These are phyloP conservation scores for Tympanoctomys barrerae DNA, from an alignment of 2,797 vertebrate genomes.

Conservation along the genomic window DNA sequence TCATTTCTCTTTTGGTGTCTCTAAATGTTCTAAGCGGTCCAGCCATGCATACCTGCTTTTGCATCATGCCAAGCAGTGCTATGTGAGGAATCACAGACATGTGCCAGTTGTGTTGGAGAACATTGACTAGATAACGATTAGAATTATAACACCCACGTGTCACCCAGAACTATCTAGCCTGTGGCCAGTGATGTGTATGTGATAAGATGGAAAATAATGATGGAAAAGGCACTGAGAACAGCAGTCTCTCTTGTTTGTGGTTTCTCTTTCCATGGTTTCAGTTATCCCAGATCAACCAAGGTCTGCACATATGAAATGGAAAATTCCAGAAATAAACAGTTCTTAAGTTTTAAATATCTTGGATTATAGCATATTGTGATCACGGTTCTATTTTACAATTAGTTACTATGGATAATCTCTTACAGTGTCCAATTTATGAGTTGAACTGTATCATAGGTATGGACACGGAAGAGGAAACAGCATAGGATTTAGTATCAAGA, in stretches of 20 bases:
- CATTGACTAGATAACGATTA: neutral
- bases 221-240: neutral
- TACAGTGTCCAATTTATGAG: neutral
- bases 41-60: neutral
- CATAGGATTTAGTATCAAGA: neutral
- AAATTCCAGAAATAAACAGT: neutral
- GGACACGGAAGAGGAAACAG: neutral
- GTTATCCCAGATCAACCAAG: neutral
- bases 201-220: neutral
- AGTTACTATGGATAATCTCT: neutral
- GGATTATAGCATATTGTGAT: neutral
- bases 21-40: neutral
- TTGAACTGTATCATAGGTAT: neutral
- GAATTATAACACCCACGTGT: neutral
- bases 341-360: neutral
- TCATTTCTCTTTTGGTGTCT: neutral
- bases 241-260: neutral
- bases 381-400: neutral
- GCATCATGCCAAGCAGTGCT: neutral
- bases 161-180: neutral
- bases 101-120: neutral
- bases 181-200: neutral
- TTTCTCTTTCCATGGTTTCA: neutral
- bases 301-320: constrained; percentile 24
- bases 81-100: neutral